Evolutionary conservation across 2,888 invertebrate genomes (phyloP), one percentile per base, ranked within the genome.

Genomic region (Sarcophaga caerulescens): DNA sequence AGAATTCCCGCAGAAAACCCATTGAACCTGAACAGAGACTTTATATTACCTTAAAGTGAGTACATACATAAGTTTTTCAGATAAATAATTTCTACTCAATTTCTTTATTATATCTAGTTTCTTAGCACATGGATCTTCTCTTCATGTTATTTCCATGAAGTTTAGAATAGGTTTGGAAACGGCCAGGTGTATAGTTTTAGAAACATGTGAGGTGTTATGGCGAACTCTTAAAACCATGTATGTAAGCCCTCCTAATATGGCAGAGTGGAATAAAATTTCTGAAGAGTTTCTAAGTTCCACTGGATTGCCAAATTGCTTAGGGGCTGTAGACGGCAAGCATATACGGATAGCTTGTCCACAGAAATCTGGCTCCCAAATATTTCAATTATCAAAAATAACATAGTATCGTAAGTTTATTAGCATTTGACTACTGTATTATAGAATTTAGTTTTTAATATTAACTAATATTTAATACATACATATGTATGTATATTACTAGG

Each of bases 281-380:
- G 65, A 65, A 23, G 65, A 44, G 14, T 65, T 65, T 65, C 17
- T 14, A 2, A 65, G 23, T 65, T 35, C 14, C 35, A 65, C 65
- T 65, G 65, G 44, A 25, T 65, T 65, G 65, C 65, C 65, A 65
- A 11, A 65, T 65, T 65, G 57, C 12, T 47, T 47, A 47, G 47
- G 70, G 23, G 45, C 11, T n/a, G 47, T 11, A 52, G n/a, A 45
- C 12, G 45, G 70, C 45, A 23, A 57, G 25, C 14, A 25, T 45
- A 25, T 23, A 52, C 10, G 21, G 8, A 14, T 70, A 45, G 10
- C 25, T 70, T 11, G 70, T 19, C 21, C 57, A 57, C n/a, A 17
- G 23, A 70, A 70, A 70, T 52, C 57, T 70, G 70, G 70, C n/a
- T 52, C 70, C 11, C 70, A n/a, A 70, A 70, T 52, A 52, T 70